Percentiles rank a stretch among this genome's conserved stretches.
These are phyloP conservation scores for Zaprionus gabonicus DNA, from an alignment of 1,140 invertebrate genomes.

Conservation along the genomic window DNA sequence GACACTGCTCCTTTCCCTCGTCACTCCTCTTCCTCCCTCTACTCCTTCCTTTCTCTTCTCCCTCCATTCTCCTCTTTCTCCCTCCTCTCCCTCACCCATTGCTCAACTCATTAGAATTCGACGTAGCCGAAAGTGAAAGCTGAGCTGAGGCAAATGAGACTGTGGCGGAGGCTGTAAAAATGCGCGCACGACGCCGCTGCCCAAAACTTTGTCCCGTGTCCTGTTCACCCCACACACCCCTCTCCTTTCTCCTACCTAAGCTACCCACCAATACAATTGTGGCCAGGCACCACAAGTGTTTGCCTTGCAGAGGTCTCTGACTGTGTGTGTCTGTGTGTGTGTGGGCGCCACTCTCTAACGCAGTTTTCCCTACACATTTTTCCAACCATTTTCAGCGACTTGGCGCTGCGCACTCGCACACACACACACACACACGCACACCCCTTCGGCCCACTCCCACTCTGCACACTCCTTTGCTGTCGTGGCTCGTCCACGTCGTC, in stretches of 20 bases:
- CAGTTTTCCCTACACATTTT: constrained; percentile 40
- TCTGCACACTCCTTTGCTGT: constrained; percentile 27
- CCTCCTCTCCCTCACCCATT: neutral
- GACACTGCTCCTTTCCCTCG: neutral
- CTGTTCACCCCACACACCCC: neutral
- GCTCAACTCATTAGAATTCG: constrained; percentile 68
- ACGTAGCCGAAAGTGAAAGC: constrained; percentile 68
- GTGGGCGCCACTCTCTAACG: constrained; percentile 16
- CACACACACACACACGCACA: constrained; percentile 39
- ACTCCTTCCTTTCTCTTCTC: neutral
- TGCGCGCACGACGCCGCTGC: constrained; percentile 39
- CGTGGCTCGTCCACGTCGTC: constrained; percentile 37
- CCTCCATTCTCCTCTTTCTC: neutral
- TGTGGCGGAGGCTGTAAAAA: constrained; percentile 36
- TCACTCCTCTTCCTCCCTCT: too few species aligned
- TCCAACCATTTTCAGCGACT: constrained; percentile 52
- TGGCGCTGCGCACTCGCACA: constrained; percentile 54
- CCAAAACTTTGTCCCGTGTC: constrained; percentile 18
- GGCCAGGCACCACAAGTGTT: constrained; percentile 68
- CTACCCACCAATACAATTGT: constrained; percentile 35
- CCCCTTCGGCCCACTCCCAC: constrained; percentile 14
- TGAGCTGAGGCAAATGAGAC: constrained; percentile 25
- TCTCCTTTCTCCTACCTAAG: neutral
- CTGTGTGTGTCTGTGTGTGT: constrained; percentile 18
- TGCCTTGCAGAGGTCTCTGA: constrained; percentile 4